Percentiles rank a stretch among this genome's conserved stretches.
Evolutionary conservation across 2,113 vertebrate genomes (phyloP).

Genomic region (Platycercus adscitus): DNA sequence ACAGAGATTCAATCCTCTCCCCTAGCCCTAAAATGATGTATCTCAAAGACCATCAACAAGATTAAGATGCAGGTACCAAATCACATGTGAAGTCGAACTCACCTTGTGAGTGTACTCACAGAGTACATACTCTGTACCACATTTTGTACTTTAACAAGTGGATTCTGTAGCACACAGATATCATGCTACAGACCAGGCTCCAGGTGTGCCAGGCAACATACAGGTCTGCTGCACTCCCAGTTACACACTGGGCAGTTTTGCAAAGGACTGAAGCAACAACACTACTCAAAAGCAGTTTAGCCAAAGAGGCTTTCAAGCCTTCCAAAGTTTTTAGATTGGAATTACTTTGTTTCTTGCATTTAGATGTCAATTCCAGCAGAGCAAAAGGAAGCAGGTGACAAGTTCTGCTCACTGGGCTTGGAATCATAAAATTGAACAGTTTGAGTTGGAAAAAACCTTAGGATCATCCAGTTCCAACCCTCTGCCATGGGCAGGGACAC

Average conservation of each 20-base stretch:
- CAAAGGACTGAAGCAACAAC: neutral
- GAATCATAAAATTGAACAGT: neutral
- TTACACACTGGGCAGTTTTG: neutral
- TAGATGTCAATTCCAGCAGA: neutral
- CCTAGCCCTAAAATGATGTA: neutral
- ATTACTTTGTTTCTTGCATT: neutral
- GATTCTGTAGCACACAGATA: neutral
- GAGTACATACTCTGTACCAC: neutral
- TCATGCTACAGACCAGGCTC: neutral
- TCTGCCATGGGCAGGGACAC: neutral
- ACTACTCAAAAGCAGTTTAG: neutral
- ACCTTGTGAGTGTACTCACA: too few species aligned
- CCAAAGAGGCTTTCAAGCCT: neutral
- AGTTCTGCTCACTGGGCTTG: neutral
- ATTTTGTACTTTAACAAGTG: neutral
- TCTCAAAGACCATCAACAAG: neutral
- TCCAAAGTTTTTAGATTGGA: too few species aligned
- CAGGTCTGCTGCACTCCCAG: neutral
- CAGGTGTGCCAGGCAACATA: accelerated
- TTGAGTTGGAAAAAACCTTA: neutral
- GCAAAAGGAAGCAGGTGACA: neutral
- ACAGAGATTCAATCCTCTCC: neutral
- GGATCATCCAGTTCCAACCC: neutral
- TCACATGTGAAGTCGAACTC: neutral
- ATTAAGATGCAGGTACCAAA: neutral